Base-by-base conservation (phyloP, 1,140 invertebrate species). In the Diorhabda elongata region DNA sequence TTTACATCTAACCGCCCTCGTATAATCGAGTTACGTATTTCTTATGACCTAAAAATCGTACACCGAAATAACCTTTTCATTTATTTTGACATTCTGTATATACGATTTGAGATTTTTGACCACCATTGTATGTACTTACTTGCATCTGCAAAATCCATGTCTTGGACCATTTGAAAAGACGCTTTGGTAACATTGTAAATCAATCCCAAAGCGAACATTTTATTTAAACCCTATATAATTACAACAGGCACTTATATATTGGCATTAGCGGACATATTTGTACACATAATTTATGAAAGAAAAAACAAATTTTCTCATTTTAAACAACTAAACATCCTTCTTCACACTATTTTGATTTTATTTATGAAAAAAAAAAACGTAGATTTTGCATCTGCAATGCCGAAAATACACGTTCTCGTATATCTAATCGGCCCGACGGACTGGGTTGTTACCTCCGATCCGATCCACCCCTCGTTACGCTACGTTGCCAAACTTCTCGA, bases 201-300 rank as follows among this genome's bases (percentile, higher is more conserved):
- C 59, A 61, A 9, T 8, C 59, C 59, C 9, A 61, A 41, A 11
- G 59, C 59, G 59, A 61, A 61, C 59, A 61, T 61, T 61, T 7
- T 61, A 42, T 42, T 41, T 61, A 61, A 42, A 42, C 9, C 9
- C 9, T 58, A 58, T 43, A 61, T 42, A 42, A 26, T 8, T 60
- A 41, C 26, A 26, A 41, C 59, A 60, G 11, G 59, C 41, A 61
- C 41, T 61, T 61, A 43, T 52, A 61, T 61, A 61, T 61, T 61
- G 59, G 59, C 59, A 61, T 61, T 9, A 9, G 59, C 42, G 42
- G 42, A 61, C 57, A 9, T 9, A 9, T 11, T 58, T 58, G 57
- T 58, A 9, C 9, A 26, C 57, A 3, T 11, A 58, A 58, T 4
- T 11, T 9, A 58, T 26, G 57, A 58, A 58, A 7, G 11, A 58